phyloP scores from a whole-genome alignment of 1,140 invertebrate genomes.

The Cryptotermes secundus region DNA sequence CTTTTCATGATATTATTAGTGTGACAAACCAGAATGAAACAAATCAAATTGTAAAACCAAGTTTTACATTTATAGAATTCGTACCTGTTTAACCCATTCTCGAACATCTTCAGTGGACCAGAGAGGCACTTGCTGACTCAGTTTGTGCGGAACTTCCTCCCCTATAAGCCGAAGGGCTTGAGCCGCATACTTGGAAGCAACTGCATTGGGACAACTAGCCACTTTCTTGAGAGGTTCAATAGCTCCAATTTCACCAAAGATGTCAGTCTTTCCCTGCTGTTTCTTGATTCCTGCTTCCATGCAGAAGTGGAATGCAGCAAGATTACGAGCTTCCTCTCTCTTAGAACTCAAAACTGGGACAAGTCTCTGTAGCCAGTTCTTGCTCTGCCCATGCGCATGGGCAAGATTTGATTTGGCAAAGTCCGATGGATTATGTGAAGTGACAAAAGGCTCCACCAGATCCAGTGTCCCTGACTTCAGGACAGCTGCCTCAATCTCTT shows the following conservation, averaged over 20 bases:
- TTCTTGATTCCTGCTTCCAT: constrained; percentile 99
- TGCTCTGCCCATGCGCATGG: constrained; percentile 94
- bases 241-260: constrained; percentile 93
- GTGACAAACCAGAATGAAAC: too few species aligned
- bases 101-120: constrained; percentile 96
- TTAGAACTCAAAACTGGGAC: constrained; percentile 96
- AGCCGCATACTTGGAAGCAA: constrained; percentile 95
- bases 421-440: constrained; percentile 87
- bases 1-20: too few species aligned
- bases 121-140: constrained; percentile 96
- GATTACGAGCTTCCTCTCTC: constrained; percentile 90
- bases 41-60: background rate
- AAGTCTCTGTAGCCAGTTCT: constrained; percentile 90
- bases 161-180: constrained; percentile 94
- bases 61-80: background rate
- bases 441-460: constrained; percentile 95
- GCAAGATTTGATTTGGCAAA: constrained; percentile 91
- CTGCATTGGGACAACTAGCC: constrained; percentile 95
- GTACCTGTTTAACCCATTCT: constrained; percentile 93
- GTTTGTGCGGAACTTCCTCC: constrained; percentile 94
- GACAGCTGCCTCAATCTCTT: constrained; percentile 96
- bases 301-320: constrained; percentile 98
- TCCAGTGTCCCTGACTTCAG: constrained; percentile 92
- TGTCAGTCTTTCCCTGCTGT: constrained; percentile 90
- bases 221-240: constrained; percentile 95